Percentiles rank a stretch among this genome's conserved stretches.
phyloP scores from a whole-genome alignment of 2,797 vertebrate genomes.

The Australoheros facetus region DNA sequence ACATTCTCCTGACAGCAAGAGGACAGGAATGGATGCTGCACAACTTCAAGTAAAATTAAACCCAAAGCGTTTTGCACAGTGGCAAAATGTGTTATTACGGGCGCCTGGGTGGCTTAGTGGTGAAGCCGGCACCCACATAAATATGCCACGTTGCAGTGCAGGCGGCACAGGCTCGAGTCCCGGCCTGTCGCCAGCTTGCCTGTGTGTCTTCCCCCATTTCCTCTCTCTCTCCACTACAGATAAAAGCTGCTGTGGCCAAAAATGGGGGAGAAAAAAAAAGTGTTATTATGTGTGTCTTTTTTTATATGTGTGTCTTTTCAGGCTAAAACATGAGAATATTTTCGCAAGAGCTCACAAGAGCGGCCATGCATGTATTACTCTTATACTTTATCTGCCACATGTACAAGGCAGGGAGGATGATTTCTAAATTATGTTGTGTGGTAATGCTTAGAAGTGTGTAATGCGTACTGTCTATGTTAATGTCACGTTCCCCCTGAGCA shows the following conservation, averaged over 20 bases:
- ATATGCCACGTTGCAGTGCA: no score
- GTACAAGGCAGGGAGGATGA: background rate
- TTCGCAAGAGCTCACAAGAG: background rate
- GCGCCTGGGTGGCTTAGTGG: no score
- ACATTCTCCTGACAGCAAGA: conserved; percentile 47
- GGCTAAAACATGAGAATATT: background rate
- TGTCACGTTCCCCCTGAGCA: conserved; percentile 34
- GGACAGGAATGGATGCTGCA: conserved; percentile 18
- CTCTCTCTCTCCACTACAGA: no score
- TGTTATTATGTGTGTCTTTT: background rate
- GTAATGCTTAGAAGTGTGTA: conserved; percentile 18
- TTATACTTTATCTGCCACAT: background rate
- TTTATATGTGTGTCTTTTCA: background rate
- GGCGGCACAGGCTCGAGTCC: no score
- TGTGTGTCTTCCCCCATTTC: no score
- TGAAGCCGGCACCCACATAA: no score
- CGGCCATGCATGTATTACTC: background rate
- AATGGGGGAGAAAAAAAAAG: background rate
- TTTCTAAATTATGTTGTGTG: conserved; percentile 26
- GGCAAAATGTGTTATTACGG: background rate
- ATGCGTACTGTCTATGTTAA: conserved; percentile 3
- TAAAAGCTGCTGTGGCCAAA: no score
- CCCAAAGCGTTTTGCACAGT: conserved; percentile 1
- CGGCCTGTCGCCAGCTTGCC: no score
- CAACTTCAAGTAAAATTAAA: conserved; percentile 22